These are phyloP conservation scores for Drosophila anomalata DNA, from an alignment of 2,888 invertebrate species.

Conservation along the genomic window DNA sequence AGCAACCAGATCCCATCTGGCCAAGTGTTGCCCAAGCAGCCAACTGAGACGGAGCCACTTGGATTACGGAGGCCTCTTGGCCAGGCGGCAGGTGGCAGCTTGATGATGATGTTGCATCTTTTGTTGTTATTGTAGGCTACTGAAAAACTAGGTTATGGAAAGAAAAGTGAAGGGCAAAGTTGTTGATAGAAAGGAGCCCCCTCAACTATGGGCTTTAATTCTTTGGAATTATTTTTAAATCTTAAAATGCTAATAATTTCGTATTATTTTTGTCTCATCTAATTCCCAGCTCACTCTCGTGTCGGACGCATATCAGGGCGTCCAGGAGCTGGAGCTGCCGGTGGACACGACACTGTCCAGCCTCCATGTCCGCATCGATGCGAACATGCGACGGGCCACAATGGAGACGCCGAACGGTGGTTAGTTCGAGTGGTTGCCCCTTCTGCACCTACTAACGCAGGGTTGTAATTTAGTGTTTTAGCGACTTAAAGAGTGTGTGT, in stretches of 20 bases:
- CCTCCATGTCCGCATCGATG: slow-evolving; percentile 83
- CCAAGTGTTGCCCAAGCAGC: slow-evolving; percentile 69
- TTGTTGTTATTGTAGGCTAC: slow-evolving; percentile 38
- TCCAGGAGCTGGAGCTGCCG: slow-evolving; percentile 81
- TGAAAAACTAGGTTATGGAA: slow-evolving; percentile 79
- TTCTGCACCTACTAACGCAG: slow-evolving; percentile 45
- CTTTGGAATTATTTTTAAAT: background rate
- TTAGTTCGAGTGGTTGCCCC: slow-evolving; percentile 73
- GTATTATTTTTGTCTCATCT: background rate
- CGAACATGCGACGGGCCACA: slow-evolving; percentile 81
- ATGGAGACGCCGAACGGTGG: slow-evolving; percentile 84
- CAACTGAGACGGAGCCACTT: slow-evolving; percentile 75
- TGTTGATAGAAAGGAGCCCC: slow-evolving; percentile 74
- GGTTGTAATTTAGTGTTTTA: slow-evolving; percentile 47
- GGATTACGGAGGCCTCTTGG: slow-evolving; percentile 66
- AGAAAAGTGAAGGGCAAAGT: slow-evolving; percentile 77
- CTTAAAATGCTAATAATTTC: background rate
- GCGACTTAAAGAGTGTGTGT: slow-evolving; percentile 8
- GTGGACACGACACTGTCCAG: slow-evolving; percentile 83
- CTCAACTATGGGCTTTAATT: slow-evolving; percentile 38
- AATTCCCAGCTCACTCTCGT: slow-evolving; percentile 75
- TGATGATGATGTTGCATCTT: slow-evolving; percentile 77
- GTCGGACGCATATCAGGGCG: slow-evolving; percentile 80
- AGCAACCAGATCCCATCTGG: slow-evolving; percentile 30
- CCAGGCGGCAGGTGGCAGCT: slow-evolving; percentile 56